Evolutionary conservation across 2,888 invertebrate genomes (phyloP).

Genomic region (Galeruca laticollis): DNA sequence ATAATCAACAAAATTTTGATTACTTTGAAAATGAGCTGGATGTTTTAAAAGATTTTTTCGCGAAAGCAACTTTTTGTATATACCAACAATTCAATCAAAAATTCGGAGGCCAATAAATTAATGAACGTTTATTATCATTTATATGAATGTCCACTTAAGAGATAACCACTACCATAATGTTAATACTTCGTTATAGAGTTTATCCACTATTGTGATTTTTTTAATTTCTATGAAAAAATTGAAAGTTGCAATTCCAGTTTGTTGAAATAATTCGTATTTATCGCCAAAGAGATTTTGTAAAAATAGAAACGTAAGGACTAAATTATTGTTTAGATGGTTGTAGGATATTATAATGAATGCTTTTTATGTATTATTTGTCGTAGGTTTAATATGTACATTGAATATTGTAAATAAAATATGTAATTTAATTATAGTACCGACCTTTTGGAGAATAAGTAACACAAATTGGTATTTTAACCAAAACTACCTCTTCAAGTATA

Average conservation of each 20-base stretch:
- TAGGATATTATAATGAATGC: constrained; percentile 29
- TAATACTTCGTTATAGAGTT: constrained; percentile 10
- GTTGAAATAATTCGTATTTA: constrained; percentile 36
- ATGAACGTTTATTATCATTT: too few species aligned
- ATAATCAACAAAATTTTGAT: too few species aligned
- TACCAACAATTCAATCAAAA: too few species aligned
- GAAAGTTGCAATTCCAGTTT: constrained; percentile 18
- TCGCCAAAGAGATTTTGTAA: constrained; percentile 53
- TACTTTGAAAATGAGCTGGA: too few species aligned
- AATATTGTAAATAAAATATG: constrained; percentile 32
- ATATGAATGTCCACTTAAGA: too few species aligned
- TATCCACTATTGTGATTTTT: not conserved
- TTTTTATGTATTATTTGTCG: constrained; percentile 34
- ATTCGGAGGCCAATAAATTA: too few species aligned
- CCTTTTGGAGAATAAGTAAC: constrained; percentile 15
- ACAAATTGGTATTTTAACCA: constrained; percentile 29
- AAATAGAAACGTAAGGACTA: constrained; percentile 22
- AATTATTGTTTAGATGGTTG: constrained; percentile 24
- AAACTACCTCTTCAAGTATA: constrained; percentile 30
- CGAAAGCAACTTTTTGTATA: too few species aligned
- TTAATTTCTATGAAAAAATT: not conserved
- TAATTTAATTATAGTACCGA: constrained; percentile 24
- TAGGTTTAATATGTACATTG: constrained; percentile 33
- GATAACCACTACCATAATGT: too few species aligned
- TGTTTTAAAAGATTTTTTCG: too few species aligned